A percentile compares a stretch with the other conserved stretches of the same genome.
Conservation (phyloP, 2,888 invertebrate species). For the Pterostichus madidus region DNA sequence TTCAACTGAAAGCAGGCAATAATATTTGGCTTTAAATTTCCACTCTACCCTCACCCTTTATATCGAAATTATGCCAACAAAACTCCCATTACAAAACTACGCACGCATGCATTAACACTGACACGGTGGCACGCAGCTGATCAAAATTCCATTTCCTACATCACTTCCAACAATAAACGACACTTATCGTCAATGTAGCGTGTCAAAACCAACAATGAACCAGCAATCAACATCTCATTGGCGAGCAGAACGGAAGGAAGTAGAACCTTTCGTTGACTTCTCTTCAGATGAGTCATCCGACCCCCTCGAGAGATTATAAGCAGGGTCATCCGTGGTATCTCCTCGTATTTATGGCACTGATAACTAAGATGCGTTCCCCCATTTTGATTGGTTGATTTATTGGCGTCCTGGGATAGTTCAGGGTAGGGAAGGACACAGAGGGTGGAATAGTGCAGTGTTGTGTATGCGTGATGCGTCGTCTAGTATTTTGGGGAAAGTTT, state of each 20-base stretch:
- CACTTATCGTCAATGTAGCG: constrained; percentile 59
- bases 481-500: constrained; percentile 21
- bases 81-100: constrained; percentile 14
- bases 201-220: constrained; percentile 47
- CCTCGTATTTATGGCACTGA: constrained; percentile 73
- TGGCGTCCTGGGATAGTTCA: constrained; percentile 71
- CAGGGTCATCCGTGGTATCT: constrained; percentile 48
- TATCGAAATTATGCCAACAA: constrained; percentile 8
- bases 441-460: constrained; percentile 11
- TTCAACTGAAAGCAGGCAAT: background rate
- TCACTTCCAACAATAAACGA: constrained; percentile 17
- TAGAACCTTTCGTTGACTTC: constrained; percentile 11
- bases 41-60: background rate
- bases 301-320: background rate
- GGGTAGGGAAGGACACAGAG: constrained; percentile 30
- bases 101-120: constrained; percentile 11
- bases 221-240: constrained; percentile 65
- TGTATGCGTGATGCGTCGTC: too few species aligned
- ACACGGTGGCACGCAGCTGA: constrained; percentile 19
- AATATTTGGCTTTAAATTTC: background rate
- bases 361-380: constrained; percentile 72
- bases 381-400: constrained; percentile 74
- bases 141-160: constrained; percentile 50
- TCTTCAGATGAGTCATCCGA: constrained; percentile 2
- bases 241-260: constrained; percentile 56